Evolutionary conservation across 1,140 invertebrate genomes (phyloP).

Genomic region (Cydia pomonella): DNA sequence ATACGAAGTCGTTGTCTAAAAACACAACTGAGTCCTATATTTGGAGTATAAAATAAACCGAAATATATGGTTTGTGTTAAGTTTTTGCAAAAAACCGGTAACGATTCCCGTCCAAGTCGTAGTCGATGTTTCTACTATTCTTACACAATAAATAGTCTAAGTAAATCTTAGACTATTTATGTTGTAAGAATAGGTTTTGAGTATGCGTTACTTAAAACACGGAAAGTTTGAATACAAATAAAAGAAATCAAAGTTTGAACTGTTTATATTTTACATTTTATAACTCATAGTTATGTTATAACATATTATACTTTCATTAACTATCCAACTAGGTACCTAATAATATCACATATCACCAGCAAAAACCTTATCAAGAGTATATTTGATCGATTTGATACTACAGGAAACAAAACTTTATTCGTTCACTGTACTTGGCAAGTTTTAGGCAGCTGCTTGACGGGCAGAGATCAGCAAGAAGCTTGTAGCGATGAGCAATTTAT

Average conservation of each 20-base stretch:
- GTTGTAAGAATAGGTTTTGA: no score
- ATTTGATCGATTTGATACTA: background rate
- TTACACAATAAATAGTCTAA: no score
- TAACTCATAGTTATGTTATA: background rate
- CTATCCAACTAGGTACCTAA: slow-evolving; percentile 51
- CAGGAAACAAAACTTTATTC: background rate
- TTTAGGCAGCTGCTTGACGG: background rate
- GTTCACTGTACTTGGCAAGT: slow-evolving; percentile 50
- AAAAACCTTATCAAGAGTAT: slow-evolving; percentile 37
- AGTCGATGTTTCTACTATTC: no score
- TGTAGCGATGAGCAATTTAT: no score
- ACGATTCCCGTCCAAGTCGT: no score
- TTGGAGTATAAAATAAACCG: no score
- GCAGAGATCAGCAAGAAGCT: background rate
- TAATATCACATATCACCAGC: slow-evolving; percentile 78
- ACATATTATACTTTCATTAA: slow-evolving; percentile 44
- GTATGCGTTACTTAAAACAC: background rate
- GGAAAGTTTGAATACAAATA: background rate
- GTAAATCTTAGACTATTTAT: no score
- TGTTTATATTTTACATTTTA: slow-evolving; percentile 15
- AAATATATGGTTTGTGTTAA: no score
- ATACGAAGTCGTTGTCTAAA: no score
- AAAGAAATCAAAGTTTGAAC: background rate
- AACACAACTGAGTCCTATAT: no score
- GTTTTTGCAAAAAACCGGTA: no score